These are phyloP conservation scores for Orcinus orca DNA, from an alignment of 2,113 vertebrate genomes.

Conservation along the genomic window DNA sequence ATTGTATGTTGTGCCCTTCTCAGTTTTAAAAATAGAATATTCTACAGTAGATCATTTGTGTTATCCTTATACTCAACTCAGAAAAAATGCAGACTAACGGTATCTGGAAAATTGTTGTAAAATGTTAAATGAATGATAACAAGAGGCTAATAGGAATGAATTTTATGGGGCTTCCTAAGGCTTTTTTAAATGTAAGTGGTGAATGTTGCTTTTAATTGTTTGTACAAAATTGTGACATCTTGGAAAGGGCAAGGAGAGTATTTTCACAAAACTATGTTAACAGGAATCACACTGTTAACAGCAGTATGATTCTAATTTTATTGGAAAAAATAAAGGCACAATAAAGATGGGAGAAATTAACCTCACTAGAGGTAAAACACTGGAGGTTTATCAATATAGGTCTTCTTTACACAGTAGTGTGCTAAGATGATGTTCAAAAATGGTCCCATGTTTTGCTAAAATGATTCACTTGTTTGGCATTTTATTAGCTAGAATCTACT, in stretches of 20 bases:
- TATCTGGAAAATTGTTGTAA: constrained; percentile 50
- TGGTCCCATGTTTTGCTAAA: background rate
- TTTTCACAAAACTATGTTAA: background rate
- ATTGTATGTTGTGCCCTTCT: constrained; percentile 24
- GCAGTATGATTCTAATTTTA: background rate
- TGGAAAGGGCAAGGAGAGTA: background rate
- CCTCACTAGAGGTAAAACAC: too few species aligned
- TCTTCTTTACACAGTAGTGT: background rate
- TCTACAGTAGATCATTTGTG: constrained; percentile 52
- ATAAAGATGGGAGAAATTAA: too few species aligned
- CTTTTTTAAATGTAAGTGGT: constrained; percentile 1
- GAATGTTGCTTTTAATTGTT: background rate
- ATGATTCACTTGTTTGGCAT: background rate
- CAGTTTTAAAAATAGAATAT: constrained; percentile 59
- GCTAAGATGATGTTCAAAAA: background rate
- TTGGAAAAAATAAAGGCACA: background rate
- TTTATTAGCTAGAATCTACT: background rate
- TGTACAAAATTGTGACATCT: background rate
- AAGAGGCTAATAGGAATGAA: background rate
- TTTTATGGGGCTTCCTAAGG: background rate
- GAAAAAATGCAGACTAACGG: constrained; percentile 35
- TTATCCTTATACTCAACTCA: background rate
- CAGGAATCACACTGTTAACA: background rate
- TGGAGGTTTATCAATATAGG: too few species aligned
- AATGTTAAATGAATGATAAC: constrained; percentile 22